A percentile compares a stretch with the other conserved stretches of the same genome.
phyloP scores from a whole-genome alignment of 2,797 vertebrate genomes.

The Eurystomus glaucurus region DNA sequence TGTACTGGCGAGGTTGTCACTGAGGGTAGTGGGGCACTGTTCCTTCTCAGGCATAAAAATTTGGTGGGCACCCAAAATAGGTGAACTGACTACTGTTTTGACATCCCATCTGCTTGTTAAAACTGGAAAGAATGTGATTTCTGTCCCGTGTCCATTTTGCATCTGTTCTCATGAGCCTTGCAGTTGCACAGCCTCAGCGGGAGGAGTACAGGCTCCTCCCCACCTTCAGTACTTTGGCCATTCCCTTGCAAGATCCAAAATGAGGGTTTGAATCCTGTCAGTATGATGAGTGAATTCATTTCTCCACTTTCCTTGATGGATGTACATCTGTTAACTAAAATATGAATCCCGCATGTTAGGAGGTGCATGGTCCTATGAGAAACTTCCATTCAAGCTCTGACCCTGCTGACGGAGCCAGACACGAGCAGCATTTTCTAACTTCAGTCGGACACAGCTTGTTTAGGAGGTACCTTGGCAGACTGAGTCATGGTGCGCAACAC shows the following conservation, averaged over 20 bases:
- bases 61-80: background rate
- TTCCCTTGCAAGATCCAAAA: background rate
- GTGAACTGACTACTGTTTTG: background rate
- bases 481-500: background rate
- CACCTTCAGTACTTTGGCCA: background rate
- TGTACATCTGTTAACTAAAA: background rate
- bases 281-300: background rate
- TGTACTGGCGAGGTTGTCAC: background rate
- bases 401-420: background rate
- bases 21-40: fast-evolving
- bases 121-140: background rate
- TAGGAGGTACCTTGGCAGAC: background rate
- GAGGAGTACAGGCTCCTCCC: background rate
- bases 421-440: background rate
- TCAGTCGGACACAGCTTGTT: background rate
- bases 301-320: background rate
- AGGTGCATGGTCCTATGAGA: background rate
- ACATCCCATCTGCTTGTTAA: background rate
- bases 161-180: background rate
- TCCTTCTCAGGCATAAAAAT: background rate
- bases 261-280: background rate
- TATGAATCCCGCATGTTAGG: background rate
- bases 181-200: background rate
- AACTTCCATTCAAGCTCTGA: background rate
- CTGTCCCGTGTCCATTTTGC: background rate